Percentiles rank a stretch among this genome's conserved stretches.
These are phyloP conservation scores for Tangara arthus DNA, from an alignment of 2,797 vertebrate species.

Conservation along the genomic window DNA sequence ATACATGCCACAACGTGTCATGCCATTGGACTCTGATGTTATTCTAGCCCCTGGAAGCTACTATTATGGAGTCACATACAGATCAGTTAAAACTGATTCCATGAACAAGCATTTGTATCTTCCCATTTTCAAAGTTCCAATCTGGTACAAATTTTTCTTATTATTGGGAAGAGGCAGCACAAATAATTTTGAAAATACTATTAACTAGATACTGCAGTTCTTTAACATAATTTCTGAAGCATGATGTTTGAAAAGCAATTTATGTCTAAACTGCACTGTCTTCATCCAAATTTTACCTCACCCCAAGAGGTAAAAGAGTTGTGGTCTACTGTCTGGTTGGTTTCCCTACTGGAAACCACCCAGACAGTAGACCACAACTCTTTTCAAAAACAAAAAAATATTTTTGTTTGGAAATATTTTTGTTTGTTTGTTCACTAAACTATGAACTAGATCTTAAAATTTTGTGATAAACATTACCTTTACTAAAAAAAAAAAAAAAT, in stretches of 20 bases:
- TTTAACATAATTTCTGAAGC: background rate
- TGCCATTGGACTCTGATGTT: background rate
- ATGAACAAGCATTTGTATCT: background rate
- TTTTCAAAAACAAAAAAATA: background rate
- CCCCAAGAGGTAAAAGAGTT: no score
- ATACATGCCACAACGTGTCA: background rate
- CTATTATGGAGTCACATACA: background rate
- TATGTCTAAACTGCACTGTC: background rate
- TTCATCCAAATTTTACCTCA: background rate
- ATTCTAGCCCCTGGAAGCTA: background rate
- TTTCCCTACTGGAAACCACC: background rate
- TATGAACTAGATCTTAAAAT: background rate
- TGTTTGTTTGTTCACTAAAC: no score
- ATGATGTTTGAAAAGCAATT: background rate
- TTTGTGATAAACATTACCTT: background rate
- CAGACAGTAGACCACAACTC: background rate
- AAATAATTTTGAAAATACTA: background rate
- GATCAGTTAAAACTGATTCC: background rate
- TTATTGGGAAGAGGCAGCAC: background rate
- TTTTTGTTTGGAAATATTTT: background rate
- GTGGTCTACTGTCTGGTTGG: no score
- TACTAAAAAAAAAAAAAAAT: background rate
- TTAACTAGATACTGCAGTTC: background rate
- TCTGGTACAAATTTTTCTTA: background rate
- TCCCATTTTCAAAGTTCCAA: background rate